Conservation (phyloP, 2,888 invertebrate genomes). For the Pandemis cinnamomeana region DNA sequence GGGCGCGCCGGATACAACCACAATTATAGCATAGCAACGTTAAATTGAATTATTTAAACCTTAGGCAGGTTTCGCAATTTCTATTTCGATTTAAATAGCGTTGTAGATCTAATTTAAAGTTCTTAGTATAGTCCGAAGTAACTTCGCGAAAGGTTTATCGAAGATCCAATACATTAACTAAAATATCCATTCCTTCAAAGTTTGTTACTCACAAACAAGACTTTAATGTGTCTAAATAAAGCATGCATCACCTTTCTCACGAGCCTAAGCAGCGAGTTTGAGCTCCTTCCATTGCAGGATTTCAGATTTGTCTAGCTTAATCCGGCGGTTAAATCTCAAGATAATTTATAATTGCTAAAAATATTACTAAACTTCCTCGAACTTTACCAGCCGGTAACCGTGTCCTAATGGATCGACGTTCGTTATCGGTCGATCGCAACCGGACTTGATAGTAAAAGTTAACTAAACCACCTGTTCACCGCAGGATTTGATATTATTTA, state of each 20-base stretch:
- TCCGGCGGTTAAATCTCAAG: background rate
- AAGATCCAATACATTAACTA: too few relatives aligned
- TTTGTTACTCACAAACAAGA: too few relatives aligned
- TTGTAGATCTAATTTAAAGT: background rate
- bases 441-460: conserved; percentile 34
- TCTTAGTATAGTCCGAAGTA: background rate
- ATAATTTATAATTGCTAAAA: background rate
- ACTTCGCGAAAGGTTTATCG: too few relatives aligned
- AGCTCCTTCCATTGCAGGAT: background rate
- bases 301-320: background rate
- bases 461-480: conserved; percentile 23
- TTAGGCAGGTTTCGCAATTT: conserved; percentile 26
- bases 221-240: too few relatives aligned
- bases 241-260: background rate
- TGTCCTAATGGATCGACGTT: conserved; percentile 18
- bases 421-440: conserved; percentile 31
- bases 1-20: conserved; percentile 55
- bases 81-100: conserved; percentile 19
- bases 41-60: conserved; percentile 25
- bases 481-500: conserved; percentile 9
- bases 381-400: conserved; percentile 3
- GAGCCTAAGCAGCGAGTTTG: background rate
- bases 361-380: conserved; percentile 26
- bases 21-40: conserved; percentile 35
- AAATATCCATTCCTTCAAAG: too few relatives aligned